phyloP scores from a whole-genome alignment of 2,113 vertebrate genomes.

The Dromaius novaehollandiae region DNA sequence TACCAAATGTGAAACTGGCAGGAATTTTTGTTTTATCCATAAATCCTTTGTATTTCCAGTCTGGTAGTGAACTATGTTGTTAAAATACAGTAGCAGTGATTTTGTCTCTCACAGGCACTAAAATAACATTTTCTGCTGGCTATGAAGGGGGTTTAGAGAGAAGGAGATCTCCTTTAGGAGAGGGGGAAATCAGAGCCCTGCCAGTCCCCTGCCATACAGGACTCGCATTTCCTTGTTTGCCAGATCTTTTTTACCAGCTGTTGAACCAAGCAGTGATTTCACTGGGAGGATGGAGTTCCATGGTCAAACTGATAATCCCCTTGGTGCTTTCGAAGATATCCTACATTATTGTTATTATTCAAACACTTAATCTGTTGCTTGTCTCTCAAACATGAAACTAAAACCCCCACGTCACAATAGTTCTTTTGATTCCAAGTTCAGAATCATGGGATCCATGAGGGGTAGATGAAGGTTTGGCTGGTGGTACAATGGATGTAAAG shows the following conservation, averaged over 20 bases:
- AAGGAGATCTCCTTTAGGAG: neutral
- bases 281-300: neutral
- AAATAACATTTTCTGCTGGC: neutral
- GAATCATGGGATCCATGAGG: neutral
- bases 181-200: neutral
- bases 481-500: neutral
- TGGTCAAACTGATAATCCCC: neutral
- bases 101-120: neutral
- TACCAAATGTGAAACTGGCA: neutral
- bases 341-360: neutral
- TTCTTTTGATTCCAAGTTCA: neutral
- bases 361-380: neutral
- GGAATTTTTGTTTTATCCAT: neutral
- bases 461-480: neutral
- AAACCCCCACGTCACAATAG: neutral
- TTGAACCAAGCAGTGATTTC: neutral
- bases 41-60: neutral
- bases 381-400: neutral
- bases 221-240: neutral
- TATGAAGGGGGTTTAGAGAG: neutral
- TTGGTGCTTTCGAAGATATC: neutral
- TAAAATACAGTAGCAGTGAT: neutral
- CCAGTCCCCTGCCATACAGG: neutral
- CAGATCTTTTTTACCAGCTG: neutral
- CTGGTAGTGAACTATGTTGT: neutral